Evolutionary conservation across 2,113 vertebrate genomes (phyloP).

Genomic region (Centrocercus urophasianus): DNA sequence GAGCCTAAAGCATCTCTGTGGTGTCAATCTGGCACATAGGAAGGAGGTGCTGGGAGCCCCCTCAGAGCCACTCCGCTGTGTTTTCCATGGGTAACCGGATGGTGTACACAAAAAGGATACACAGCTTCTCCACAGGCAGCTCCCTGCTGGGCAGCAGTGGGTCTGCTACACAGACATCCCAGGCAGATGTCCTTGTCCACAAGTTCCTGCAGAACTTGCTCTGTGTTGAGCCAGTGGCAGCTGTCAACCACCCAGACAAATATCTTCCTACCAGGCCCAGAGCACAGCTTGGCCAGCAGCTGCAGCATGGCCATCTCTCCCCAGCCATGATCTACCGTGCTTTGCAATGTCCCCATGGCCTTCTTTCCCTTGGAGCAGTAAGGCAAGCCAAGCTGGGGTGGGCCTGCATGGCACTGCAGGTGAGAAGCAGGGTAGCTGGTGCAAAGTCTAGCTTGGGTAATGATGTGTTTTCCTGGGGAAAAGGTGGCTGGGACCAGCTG

Average conservation of each 20-base stretch:
- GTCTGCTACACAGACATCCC: slow-evolving; percentile 72
- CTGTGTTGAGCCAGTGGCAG: slow-evolving; percentile 84
- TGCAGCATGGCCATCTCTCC: neutral
- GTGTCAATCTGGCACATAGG: slow-evolving; percentile 73
- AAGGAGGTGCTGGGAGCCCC: slow-evolving; percentile 65
- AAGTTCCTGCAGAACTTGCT: slow-evolving; percentile 78
- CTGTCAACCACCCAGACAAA: slow-evolving; percentile 82
- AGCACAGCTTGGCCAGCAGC: slow-evolving; percentile 10
- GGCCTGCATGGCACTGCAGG: rapidly evolving
- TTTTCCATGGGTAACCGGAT: slow-evolving; percentile 55
- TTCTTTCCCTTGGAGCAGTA: rapidly evolving
- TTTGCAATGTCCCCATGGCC: rapidly evolving
- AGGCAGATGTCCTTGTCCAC: slow-evolving; percentile 60
- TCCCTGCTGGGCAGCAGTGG: slow-evolving; percentile 59
- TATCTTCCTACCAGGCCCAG: slow-evolving; percentile 58
- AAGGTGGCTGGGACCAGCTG: neutral
- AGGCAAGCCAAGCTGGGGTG: rapidly evolving
- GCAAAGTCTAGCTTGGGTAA: neutral
- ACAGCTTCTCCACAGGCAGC: slow-evolving; percentile 73
- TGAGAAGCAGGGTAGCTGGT: neutral
- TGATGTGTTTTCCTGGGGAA: neutral
- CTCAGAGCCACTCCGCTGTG: slow-evolving; percentile 35
- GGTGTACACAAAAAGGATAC: slow-evolving; percentile 66
- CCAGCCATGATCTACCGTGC: neutral
- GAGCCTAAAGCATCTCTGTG: slow-evolving; percentile 67